Evolutionary conservation across 2,888 invertebrate genomes (phyloP), one percentile per base, ranked within the genome.

Genomic region (Mimachlamys varia): DNA sequence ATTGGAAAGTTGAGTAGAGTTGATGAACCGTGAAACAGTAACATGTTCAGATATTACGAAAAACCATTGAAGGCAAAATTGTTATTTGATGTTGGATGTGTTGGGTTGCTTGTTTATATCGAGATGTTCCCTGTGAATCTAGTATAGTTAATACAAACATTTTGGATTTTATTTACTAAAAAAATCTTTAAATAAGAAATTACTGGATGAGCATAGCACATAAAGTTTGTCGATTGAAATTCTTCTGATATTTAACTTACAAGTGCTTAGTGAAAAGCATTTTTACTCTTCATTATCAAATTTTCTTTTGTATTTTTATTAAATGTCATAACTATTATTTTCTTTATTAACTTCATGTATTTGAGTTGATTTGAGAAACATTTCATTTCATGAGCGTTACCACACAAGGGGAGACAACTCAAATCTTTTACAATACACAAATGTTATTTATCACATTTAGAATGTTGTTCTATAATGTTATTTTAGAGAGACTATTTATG

Each of bases 401-500:
- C 27, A 76, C 27, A 10, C 27, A 76, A 33, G 76, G 76, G 76
- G 76, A 76, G 76, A 76, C 33, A 76, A 76, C 33, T 33, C 76
- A 76, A 76, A 10, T 33, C 5, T 76, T 76, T 27, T 33, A 27
- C 33, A 1, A 27, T 33, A 76, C 76, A 76, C 76, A 15, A 22
- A 33, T 76, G 76, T 76, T 76, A 76, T 76, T 27, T 76, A 33
- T 76, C 76, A 76, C 33, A 22, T 76, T 17, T 10, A 22, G 27
- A 5, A 44, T 44, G 44, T 22, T 76, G 76, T 76, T 76, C 76
- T 76, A 33, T 5, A 76, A 27, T 4, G 33, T 76, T 76, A 76
- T 76, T 76, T 76, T 76, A 76, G 76, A 76, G 76, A 76, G 33
- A 44, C 44, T 76, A 76, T 76, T 76, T 76, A 76, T 76, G 76